Evolutionary conservation across 2,113 vertebrate genomes (phyloP), one percentile per base, ranked within the genome.

Genomic region (Pristiophorus japonicus): DNA sequence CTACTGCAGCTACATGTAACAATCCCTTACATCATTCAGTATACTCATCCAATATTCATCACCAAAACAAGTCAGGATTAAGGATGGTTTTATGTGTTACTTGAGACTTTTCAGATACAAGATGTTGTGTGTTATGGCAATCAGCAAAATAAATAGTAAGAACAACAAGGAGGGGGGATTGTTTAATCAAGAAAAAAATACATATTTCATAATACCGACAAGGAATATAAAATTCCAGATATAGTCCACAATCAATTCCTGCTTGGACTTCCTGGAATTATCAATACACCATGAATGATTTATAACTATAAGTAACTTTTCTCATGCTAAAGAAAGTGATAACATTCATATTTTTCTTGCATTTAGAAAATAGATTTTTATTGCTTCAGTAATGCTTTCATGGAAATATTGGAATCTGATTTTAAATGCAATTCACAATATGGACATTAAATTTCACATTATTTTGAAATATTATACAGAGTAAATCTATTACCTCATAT

Each of bases 301-400:
- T 38, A 65, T 93, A 93, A 18, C 34, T 11, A 62, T 65, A 93
- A 93, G 38, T 65, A 22, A 63, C 8, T 66, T 45, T 63, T 51
- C 24, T 65, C 59, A 63, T 92, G 4, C 90, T 63, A n/a, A 92
- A 63, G 11, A 91, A 65, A 63, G 51, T 92, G 45, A 92, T 90
- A 59, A 59, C 10, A 92, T 92, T 92, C 90, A 10, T n/a, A 38
- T 38, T 38, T 38, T 90, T 59, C 87, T 59, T 59, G n/a, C 47
- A 59, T 90, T 63, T 20, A 63, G 90, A 3, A n/a, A 63, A 92
- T 38, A 63, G 59, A 92, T 59, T 62, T 51, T 90, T 90, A 65
- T 65, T 90, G 87, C 87, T 59, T 42, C 59, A 92, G 90, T 65
- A 92, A 92, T 92, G 38, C 65, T 91, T 63, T 92, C 59, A 92